A percentile compares a stretch with the other conserved stretches of the same genome.
phyloP scores from a whole-genome alignment of 2,797 vertebrate species.

The Delichon dasypus region DNA sequence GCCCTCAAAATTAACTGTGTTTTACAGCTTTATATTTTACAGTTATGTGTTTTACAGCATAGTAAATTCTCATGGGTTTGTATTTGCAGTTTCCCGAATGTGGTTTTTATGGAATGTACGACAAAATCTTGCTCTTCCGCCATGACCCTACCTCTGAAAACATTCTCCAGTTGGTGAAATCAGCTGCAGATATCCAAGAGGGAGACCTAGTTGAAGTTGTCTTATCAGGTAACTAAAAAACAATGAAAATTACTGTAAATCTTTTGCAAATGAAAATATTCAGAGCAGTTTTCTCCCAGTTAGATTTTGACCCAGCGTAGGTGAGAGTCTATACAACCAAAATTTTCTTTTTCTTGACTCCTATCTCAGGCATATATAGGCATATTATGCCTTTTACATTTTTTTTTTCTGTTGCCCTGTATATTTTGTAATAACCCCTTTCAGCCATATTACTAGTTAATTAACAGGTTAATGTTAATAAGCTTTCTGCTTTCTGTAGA shows the following conservation, averaged over 20 bases:
- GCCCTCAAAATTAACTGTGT: not conserved
- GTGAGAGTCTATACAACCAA: not conserved
- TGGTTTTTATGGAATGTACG: slow-evolving; percentile 96
- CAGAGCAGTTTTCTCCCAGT: not conserved
- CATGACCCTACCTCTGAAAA: slow-evolving; percentile 91
- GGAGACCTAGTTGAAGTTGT: slow-evolving; percentile 96
- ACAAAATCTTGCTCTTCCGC: slow-evolving; percentile 96
- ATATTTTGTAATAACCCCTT: not conserved
- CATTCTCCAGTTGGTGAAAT: slow-evolving; percentile 91
- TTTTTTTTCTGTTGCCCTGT: not conserved
- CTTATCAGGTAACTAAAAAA: slow-evolving; percentile 84
- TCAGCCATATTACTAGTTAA: not conserved
- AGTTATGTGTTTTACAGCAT: not conserved
- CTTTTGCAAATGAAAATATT: not conserved
- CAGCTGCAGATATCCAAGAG: slow-evolving; percentile 91
- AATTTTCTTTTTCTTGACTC: not conserved
- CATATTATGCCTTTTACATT: not conserved
- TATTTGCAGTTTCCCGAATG: slow-evolving; percentile 91
- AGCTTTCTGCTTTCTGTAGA: not conserved
- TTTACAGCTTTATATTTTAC: not conserved
- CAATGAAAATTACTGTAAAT: not conserved
- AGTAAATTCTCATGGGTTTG: slow-evolving; percentile 48
- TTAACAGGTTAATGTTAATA: not conserved
- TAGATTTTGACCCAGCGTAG: not conserved
- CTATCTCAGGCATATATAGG: not conserved